Evolutionary conservation across 2,888 invertebrate species (phyloP).

Genomic region (Anoplius nigerrimus): DNA sequence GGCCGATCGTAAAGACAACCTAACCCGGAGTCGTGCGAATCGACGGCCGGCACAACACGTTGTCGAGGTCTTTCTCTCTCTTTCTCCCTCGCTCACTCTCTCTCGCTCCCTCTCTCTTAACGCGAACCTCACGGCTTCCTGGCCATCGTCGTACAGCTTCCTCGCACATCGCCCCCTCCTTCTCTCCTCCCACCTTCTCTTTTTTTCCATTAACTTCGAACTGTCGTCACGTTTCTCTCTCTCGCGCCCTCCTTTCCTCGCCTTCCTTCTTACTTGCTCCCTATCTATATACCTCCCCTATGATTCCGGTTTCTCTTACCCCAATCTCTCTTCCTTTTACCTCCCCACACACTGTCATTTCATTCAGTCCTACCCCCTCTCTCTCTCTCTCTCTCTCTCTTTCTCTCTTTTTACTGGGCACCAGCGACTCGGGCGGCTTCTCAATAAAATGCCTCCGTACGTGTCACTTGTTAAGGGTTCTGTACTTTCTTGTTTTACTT

Average conservation of each 20-base stretch:
- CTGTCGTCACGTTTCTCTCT: constrained; percentile 17
- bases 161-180: constrained; percentile 6
- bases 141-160: constrained; percentile 13
- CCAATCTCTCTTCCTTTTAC: constrained; percentile 20
- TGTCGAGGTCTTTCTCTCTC: background rate
- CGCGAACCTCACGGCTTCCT: constrained; percentile 1
- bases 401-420: constrained; percentile 34
- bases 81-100: constrained; percentile 11
- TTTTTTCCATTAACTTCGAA: constrained; percentile 16
- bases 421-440: constrained; percentile 64
- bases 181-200: constrained; percentile 8
- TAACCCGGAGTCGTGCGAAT: no score
- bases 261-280: constrained; percentile 4
- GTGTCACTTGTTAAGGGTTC: constrained; percentile 51
- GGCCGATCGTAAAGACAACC: constrained; percentile 3
- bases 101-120: constrained; percentile 17
- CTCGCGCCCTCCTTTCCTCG: constrained; percentile 6
- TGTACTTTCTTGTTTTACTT: constrained; percentile 39
- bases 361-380: constrained; percentile 19
- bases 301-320: constrained; percentile 19
- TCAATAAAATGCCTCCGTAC: constrained; percentile 75
- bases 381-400: constrained; percentile 10
- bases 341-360: background rate
- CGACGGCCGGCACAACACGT: background rate
- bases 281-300: constrained; percentile 4